Conservation (phyloP, 2,888 invertebrate species). For the Drosophila paucipuncta region DNA sequence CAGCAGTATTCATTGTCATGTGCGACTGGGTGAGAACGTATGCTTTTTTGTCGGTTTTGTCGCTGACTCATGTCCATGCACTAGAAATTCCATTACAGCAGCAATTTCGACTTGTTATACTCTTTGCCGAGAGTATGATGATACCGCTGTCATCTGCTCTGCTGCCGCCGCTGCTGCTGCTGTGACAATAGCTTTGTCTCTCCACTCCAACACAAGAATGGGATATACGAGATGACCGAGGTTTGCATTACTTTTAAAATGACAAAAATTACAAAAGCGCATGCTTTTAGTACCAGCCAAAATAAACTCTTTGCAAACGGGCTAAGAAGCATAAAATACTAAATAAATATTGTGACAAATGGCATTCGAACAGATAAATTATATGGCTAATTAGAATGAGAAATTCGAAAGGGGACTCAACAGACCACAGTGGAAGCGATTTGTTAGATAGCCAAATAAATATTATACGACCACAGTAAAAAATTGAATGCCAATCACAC, state of each 20-base stretch:
- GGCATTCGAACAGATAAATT: background rate
- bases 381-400: background rate
- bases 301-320: constrained; percentile 3
- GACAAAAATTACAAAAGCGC: constrained; percentile 13
- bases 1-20: constrained; percentile 69
- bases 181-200: constrained; percentile 21
- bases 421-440: background rate
- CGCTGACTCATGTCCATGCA: constrained; percentile 75
- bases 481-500: background rate
- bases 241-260: constrained; percentile 30
- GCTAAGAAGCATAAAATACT: background rate
- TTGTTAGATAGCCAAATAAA: background rate
- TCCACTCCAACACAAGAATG: background rate
- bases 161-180: constrained; percentile 26
- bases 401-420: background rate
- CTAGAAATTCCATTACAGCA: constrained; percentile 75
- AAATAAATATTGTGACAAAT: background rate
- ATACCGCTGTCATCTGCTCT: constrained; percentile 47
- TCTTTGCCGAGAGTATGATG: constrained; percentile 52
- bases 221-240: constrained; percentile 12
- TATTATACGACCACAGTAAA: background rate
- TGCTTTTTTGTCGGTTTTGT: constrained; percentile 44
- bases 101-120: constrained; percentile 63
- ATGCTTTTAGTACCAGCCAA: constrained; percentile 16
- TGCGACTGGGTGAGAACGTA: constrained; percentile 48